Base-by-base conservation (phyloP, 2,888 invertebrate genomes). In the Iphiclides podalirius region DNA sequence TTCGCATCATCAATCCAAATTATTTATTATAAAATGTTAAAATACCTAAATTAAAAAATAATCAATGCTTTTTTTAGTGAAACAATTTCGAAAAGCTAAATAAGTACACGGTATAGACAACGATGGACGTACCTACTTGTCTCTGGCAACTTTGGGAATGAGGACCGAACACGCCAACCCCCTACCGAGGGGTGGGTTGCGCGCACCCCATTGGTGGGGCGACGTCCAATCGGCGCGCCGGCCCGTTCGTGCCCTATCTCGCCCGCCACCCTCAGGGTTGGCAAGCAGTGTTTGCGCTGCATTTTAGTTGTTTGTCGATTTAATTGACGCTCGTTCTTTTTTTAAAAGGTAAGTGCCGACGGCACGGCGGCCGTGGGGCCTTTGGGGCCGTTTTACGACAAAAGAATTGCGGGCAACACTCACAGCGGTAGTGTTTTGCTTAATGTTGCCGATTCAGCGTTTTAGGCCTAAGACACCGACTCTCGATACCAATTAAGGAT, bases 201-300 rank as follows among this genome's bases (percentile, higher is more conserved):
- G 63, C 63, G 64, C 69, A 64, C 64, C 63, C 52, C 57, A 56
- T 58, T 58, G 66, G 63, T 59, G 66, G 69, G 66, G 61, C 60
- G 53, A 58, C 72, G 61, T 57, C 79, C 76, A 79, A 79, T 78
- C 58, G 63, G 58, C 55, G 56, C 58, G 55, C 64, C 53, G 65
- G 61, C 54, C 52, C 53, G 61, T 52, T 75, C 84, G 84, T 84
- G 86, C 82, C 72, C 71, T 86, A 87, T 87, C 86, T 81, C 61
- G 47, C 64, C 64, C 58, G 72, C 72, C 79, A 79, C 80, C 73
- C 63, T 58, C 60, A 69, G 65, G 75, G 76, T 74, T 67, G 74
- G n/a, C n/a, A n/a, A n/a, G n/a, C n/a, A n/a, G 72, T 85, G 87
- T 87, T 87, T 86, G 77, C 81, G 73, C 60, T 77, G 86, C 86